A percentile compares a stretch with the other conserved stretches of the same genome.
phyloP scores from a whole-genome alignment of 2,888 invertebrate genomes.

The Meteorus colon region DNA sequence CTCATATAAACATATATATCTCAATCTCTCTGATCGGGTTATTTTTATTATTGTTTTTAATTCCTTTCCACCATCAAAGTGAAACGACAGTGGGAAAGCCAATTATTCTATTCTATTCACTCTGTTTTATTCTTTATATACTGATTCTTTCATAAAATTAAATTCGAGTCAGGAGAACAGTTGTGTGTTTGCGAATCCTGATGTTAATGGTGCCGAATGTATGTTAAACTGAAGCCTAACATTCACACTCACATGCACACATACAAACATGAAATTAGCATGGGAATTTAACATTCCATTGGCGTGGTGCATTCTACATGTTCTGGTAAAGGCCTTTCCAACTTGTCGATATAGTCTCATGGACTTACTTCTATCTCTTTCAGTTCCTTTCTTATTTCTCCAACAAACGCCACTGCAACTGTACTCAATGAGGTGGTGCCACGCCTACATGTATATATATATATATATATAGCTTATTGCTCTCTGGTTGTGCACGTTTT shows the following conservation, averaged over 20 bases:
- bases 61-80: background rate
- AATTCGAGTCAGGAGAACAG: background rate
- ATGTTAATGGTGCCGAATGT: conserved; percentile 1
- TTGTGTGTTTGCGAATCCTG: background rate
- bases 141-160: background rate
- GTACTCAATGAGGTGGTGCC: conserved; percentile 52
- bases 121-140: background rate
- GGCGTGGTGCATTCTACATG: conserved; percentile 55
- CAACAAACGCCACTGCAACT: conserved; percentile 48
- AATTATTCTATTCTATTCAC: conserved; percentile 1
- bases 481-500: conserved; percentile 33
- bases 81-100: background rate
- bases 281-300: conserved; percentile 69
- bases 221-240: background rate
- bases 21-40: background rate
- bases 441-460: conserved; percentile 62
- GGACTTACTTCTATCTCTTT: conserved; percentile 49
- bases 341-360: conserved; percentile 40
- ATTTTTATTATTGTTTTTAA: background rate
- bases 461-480: conserved; percentile 43
- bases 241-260: background rate
- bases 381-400: conserved; percentile 70
- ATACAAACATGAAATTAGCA: conserved; percentile 51
- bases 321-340: conserved; percentile 48
- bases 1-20: conserved; percentile 17